Base-by-base conservation (phyloP, 92 coral and sea anemone species). In the Actinostola sp. region DNA sequence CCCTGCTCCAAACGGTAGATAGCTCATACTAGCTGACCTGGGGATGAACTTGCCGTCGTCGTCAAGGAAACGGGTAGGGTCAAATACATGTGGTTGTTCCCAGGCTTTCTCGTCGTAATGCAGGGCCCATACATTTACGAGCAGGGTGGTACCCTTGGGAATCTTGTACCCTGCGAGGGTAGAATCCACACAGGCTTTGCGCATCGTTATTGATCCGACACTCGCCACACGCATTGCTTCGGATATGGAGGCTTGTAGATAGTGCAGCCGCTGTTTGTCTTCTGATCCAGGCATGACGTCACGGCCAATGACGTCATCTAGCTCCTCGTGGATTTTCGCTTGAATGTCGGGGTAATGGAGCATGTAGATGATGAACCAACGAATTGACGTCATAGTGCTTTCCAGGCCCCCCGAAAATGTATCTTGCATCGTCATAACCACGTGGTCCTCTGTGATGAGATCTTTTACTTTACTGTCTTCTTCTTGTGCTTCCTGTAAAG, bases 371-470 rank as follows among this genome's bases (percentile, higher is more conserved):
- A 84, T 56, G 10, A 39, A 49, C 89, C 89, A 84, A 38, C 66
- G 56, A 35, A 84, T 49, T 7, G 77, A 26, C 8, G 81, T 45
- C 32, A 63, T 43, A 8, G 76, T 65, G 4, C 72, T 26, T 63
- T 78, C 89, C 5, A 63, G 35, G 24, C 84, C 84, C 5, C 65
- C 67, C 2, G 81, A 69, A 38, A 84, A 84, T 12, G 79, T 54
- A 50, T 84, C 89, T 33, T 78, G 79, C 39, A 79, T 62, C 32
- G 88, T 85, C 48, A 74, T 75, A 49, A 78, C 67, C 31, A 88
- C 64, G 69, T 88, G 93, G 6, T 79, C 86, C 28, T 88, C 82
- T 14, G 89, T 83, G 20, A 88, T 43, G 13, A 73, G 52, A 17
- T 81, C 63, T 19, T 80, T 39, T 33, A 61, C 19, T 31, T 54